phyloP scores from a whole-genome alignment of 2,888 invertebrate species.

The Halictus ligatus region DNA sequence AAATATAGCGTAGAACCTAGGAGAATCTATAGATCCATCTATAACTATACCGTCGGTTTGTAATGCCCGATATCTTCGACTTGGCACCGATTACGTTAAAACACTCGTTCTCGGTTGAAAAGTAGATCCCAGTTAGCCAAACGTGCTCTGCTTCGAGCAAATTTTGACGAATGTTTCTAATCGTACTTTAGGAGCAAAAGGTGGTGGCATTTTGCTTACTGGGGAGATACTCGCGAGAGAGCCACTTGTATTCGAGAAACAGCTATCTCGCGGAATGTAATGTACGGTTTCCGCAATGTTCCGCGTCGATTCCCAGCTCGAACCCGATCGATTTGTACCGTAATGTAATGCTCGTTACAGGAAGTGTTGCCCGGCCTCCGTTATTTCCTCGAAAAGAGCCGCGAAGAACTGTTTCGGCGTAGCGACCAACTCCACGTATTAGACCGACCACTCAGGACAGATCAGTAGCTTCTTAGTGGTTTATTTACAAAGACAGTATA shows the following conservation, averaged over 20 bases:
- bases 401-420: background rate
- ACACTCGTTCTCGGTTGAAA: too few relatives aligned
- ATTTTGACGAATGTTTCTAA: too few relatives aligned
- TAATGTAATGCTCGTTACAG: background rate
- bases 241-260: background rate
- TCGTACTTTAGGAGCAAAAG: too few relatives aligned
- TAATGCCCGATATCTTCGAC: too few relatives aligned
- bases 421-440: background rate
- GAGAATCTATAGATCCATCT: too few relatives aligned
- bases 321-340: background rate
- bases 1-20: too few relatives aligned
- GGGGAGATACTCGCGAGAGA: too few relatives aligned
- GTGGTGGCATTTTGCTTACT: too few relatives aligned
- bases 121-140: too few relatives aligned
- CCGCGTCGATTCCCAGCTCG: background rate
- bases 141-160: too few relatives aligned
- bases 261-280: background rate
- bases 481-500: slow-evolving; percentile 61
- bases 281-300: background rate
- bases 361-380: slow-evolving; percentile 3
- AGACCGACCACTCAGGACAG: slow-evolving; percentile 17
- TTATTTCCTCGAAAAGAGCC: background rate
- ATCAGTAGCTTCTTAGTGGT: slow-evolving; percentile 30
- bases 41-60: too few relatives aligned
- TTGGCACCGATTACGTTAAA: too few relatives aligned